These are phyloP conservation scores for Erethizon dorsatum DNA, from an alignment of 2,797 vertebrate genomes.

Conservation along the genomic window DNA sequence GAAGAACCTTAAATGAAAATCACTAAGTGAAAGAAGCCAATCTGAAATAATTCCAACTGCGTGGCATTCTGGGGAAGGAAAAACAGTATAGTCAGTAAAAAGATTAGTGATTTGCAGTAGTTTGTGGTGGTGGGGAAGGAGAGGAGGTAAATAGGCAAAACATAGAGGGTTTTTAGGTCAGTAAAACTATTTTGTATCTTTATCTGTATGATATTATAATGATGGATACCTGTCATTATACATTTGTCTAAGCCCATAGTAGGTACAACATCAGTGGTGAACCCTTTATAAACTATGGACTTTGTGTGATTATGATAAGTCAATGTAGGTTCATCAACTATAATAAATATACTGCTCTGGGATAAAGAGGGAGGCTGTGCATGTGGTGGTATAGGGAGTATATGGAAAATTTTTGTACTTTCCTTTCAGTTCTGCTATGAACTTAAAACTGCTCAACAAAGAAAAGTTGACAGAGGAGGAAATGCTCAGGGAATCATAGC, in stretches of 20 bases:
- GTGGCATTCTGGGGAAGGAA: background rate
- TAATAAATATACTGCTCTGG: too few relatives aligned
- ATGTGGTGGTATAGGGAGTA: background rate
- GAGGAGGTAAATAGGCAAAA: background rate
- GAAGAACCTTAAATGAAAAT: background rate
- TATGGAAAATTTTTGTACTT: background rate
- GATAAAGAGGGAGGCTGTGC: too few relatives aligned
- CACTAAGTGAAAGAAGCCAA: background rate
- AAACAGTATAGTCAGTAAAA: background rate
- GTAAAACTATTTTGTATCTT: background rate
- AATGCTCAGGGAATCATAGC: background rate
- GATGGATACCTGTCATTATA: background rate
- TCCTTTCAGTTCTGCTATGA: background rate
- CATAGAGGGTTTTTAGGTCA: background rate
- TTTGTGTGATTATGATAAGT: background rate
- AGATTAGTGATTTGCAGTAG: background rate
- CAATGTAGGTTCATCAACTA: background rate
- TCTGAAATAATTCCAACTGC: background rate
- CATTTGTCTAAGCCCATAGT: background rate
- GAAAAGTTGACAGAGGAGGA: background rate
- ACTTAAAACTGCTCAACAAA: background rate
- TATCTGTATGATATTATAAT: background rate
- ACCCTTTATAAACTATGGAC: background rate
- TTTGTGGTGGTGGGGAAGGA: background rate
- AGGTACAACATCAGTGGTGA: background rate